A percentile compares a stretch with the other conserved stretches of the same genome.
Evolutionary conservation across 2,113 vertebrate species (phyloP).

Genomic region (Ctenodactylus gundi): DNA sequence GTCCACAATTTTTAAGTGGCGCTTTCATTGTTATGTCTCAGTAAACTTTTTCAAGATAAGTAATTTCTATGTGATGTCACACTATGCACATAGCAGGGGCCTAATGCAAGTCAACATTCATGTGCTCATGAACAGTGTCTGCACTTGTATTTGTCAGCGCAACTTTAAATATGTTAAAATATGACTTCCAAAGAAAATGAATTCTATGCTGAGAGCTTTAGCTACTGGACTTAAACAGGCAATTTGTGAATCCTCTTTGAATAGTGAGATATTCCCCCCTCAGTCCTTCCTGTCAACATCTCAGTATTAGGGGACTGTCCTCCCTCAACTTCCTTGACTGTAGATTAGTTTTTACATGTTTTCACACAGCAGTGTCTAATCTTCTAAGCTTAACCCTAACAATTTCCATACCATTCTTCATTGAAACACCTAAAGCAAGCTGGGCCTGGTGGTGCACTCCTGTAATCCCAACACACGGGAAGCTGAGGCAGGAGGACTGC

Average conservation of each 20-base stretch:
- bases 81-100: background rate
- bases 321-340: background rate
- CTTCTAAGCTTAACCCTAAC: background rate
- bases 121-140: background rate
- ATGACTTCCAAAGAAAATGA: background rate
- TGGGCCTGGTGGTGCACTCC: no score
- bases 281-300: background rate
- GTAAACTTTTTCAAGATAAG: background rate
- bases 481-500: no score
- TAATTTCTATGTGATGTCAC: conserved; percentile 25
- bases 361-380: background rate
- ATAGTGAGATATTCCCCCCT: background rate
- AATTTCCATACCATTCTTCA: background rate
- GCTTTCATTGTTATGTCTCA: no score
- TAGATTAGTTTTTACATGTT: background rate
- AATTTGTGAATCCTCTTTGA: conserved; percentile 8
- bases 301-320: background rate
- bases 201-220: background rate
- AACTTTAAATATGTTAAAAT: background rate
- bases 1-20: background rate
- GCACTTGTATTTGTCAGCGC: conserved; percentile 4
- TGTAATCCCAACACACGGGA: no score
- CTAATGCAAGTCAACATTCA: background rate
- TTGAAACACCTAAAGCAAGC: no score
- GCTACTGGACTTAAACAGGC: background rate